Evolutionary conservation across 1,140 invertebrate species (phyloP), one percentile per base, ranked within the genome.

Genomic region (Amyelois transitella): DNA sequence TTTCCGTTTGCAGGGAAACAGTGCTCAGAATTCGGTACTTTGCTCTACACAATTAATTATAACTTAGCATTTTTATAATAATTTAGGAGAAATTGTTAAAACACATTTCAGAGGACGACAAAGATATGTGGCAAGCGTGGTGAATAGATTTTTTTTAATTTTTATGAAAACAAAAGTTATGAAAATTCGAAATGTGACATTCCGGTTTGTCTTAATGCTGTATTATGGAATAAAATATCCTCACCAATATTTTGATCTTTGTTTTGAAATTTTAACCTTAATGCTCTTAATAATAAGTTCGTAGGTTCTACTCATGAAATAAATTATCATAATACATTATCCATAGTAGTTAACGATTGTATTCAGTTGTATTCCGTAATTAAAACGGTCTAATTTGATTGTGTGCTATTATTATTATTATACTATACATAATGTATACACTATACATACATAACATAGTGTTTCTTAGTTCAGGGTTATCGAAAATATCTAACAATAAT

Each of bases 171-270:
- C 68, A 69, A 77, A 67, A 77, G 77, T 72, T 76, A 75, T 82
- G 75, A 78, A 73, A 66, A 73, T 79, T 73, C 74, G 74, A 78
- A 76, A 86, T 89, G 88, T 88, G 86, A 89, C 88, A 89, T 89
- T 89, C 88, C 88, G 88, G 86, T 89, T 89, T 89, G 85, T 89
- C 87, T 89, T 89, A 77, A 67, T 86, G 87, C 88, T 89, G 88
- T 89, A 89, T 88, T 89, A 89, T 88, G 88, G 87, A 89, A 89
- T 89, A 89, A 89, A 89, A 85, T 89, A 89, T 89, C 88, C 88
- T 88, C 86, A 88, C 81, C 72, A 81, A 88, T 58, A 56, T n/a
- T 74, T 75, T 63, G 72, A 77, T 78, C 82, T 82, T 80, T 73
- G 75, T 64, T 62, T 75, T 75, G 45, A 58, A 59, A 59, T 44